Evolutionary conservation across 2,888 invertebrate species (phyloP).

Genomic region (Clitarchus hookeri): DNA sequence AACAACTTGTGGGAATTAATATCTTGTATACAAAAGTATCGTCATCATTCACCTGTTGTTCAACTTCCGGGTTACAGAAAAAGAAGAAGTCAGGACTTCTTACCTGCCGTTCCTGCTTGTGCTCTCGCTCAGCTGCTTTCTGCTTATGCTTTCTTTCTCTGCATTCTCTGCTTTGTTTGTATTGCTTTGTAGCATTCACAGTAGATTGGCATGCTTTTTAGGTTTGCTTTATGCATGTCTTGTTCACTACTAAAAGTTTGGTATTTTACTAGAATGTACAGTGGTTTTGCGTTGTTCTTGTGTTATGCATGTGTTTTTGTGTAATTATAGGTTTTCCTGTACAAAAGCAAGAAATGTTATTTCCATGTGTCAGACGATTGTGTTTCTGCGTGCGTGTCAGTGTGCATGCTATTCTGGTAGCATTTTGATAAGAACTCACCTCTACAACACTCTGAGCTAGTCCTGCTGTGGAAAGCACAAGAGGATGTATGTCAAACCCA

Average conservation of each 20-base stretch:
- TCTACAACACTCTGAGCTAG: no score
- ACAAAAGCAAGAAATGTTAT: no score
- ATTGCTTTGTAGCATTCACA: background rate
- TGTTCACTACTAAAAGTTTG: background rate
- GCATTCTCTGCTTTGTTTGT: background rate
- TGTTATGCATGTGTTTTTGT: background rate
- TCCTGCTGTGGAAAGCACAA: no score
- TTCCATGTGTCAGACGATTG: no score
- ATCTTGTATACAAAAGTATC: background rate
- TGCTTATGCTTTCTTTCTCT: slow-evolving; percentile 15
- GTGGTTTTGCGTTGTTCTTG: background rate
- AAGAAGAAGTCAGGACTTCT: slow-evolving; percentile 21
- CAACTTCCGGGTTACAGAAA: background rate
- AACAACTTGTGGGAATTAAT: background rate
- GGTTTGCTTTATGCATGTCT: background rate
- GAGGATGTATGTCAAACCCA: no score
- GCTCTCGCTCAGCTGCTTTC: slow-evolving; percentile 6
- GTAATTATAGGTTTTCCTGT: background rate
- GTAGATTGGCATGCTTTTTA: slow-evolving; percentile 1
- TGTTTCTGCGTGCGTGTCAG: no score
- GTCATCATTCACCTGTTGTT: background rate
- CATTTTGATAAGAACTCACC: no score
- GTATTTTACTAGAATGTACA: background rate
- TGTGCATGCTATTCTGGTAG: no score
- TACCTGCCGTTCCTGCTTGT: slow-evolving; percentile 25